phyloP scores from a whole-genome alignment of 2,113 vertebrate genomes.

The Brachyhypopomus occidentalis region DNA sequence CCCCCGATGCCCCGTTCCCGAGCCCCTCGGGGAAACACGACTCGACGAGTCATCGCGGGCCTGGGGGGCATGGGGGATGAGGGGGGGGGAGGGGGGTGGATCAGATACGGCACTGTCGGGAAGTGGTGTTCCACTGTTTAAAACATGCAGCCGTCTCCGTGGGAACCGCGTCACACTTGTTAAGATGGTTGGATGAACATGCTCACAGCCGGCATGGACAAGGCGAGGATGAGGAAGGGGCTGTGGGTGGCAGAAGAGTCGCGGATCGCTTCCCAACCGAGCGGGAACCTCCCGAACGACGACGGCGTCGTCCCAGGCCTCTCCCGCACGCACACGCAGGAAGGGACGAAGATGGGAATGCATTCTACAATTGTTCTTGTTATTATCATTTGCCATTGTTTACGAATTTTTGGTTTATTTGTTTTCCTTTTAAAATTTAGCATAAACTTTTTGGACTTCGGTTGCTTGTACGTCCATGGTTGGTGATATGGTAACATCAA shows the following conservation, averaged over 20 bases:
- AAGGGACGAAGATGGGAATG: neutral
- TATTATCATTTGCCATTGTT: no score
- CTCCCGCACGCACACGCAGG: neutral
- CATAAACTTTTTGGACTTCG: no score
- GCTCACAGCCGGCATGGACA: neutral
- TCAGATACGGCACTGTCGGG: neutral
- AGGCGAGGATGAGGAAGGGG: neutral
- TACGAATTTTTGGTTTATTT: no score
- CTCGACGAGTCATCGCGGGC: neutral
- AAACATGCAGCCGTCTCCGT: neutral
- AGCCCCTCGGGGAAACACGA: slow-evolving; percentile 17
- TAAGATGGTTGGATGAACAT: neutral
- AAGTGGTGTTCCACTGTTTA: neutral
- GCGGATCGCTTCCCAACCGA: neutral
- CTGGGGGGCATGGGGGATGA: no score
- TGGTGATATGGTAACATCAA: no score
- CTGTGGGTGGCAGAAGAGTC: neutral
- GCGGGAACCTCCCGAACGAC: neutral
- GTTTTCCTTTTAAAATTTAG: no score
- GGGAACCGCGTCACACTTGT: neutral
- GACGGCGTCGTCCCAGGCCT: neutral
- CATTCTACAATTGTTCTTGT: no score
- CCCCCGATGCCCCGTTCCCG: slow-evolving; percentile 2
- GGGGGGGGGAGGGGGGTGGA: neutral
- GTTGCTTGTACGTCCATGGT: no score